Evolutionary conservation across 2,113 vertebrate species (phyloP), one percentile per base, ranked within the genome.

Genomic region (Sigmodon hispidus): DNA sequence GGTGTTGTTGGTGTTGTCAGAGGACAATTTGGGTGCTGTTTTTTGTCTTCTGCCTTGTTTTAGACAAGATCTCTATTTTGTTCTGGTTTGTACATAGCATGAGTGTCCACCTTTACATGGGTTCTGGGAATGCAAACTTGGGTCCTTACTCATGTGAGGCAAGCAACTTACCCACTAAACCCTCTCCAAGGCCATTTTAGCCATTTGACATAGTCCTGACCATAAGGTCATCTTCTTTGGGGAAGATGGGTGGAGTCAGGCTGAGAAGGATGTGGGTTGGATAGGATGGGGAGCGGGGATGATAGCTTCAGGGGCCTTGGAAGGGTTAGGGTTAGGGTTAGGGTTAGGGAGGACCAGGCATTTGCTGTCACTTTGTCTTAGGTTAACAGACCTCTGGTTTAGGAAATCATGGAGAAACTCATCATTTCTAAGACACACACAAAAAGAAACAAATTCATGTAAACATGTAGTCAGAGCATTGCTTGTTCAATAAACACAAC

Each of bases 341-440:
- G 5, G 0, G 31, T 40, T 84, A n/a, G 22, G 70, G 40, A 81
- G 50, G 48, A 73, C 29, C 48, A 31, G 34, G n/a, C 3, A 63
- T 76, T 90, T 40, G 1, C 87, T 55, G 88, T 52, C 45, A 3
- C n/a, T 22, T 1, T 67, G 31, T 86, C 59, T 89, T 69, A 70
- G 59, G 29, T 84, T 83, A 69, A 61, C 48, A 84, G 87, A 34
- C 43, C 43, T 63, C 57, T 70, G 57, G 43, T 36, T 85, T 87
- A 91, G 57, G 63, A 94, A 93, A 87, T 73, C n/a, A 34, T 1
- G 22, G 61, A 36, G 87, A 94, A 94, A 57, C 29, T 86, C 92
- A 31, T 70, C 40, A 52, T 96, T 75, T 72, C 75, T 72, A 43
- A 80, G 45, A 69, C 7, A 1, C 36, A 70, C n/a, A n/a, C n/a